Conservation (phyloP, 2,797 vertebrate genomes). For the Rhodeus uyekii region DNA sequence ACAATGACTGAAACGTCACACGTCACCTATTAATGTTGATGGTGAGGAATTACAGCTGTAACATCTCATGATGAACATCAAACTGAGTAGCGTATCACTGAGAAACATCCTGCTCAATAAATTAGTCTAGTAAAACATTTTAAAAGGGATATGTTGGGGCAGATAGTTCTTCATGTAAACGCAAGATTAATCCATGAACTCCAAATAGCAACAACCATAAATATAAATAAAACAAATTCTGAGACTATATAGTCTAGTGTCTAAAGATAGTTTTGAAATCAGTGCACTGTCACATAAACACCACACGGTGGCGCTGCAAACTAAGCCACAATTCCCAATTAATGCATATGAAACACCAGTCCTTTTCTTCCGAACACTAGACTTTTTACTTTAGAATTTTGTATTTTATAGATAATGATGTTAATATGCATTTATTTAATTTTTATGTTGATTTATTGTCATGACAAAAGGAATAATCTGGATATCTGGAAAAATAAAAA, state of each 20-base stretch:
- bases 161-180: not conserved
- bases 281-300: not conserved
- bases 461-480: too few relatives aligned
- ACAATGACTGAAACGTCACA: too few relatives aligned
- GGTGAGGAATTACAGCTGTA: too few relatives aligned
- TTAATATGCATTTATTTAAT: not conserved
- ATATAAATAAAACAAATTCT: too few relatives aligned
- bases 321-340: not conserved
- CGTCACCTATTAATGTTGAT: too few relatives aligned
- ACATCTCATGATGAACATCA: too few relatives aligned
- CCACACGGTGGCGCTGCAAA: constrained; percentile 5
- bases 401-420: not conserved
- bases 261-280: too few relatives aligned
- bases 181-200: not conserved
- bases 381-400: not conserved
- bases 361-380: not conserved
- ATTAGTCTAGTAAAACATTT: not conserved
- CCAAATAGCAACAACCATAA: not conserved
- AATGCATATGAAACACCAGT: not conserved
- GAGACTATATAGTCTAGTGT: too few relatives aligned
- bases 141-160: not conserved
- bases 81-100: too few relatives aligned
- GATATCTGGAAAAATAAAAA: too few relatives aligned
- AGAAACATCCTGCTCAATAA: too few relatives aligned
- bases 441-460: not conserved